phyloP scores from a whole-genome alignment of 2,113 vertebrate genomes.

The Perca flavescens region DNA sequence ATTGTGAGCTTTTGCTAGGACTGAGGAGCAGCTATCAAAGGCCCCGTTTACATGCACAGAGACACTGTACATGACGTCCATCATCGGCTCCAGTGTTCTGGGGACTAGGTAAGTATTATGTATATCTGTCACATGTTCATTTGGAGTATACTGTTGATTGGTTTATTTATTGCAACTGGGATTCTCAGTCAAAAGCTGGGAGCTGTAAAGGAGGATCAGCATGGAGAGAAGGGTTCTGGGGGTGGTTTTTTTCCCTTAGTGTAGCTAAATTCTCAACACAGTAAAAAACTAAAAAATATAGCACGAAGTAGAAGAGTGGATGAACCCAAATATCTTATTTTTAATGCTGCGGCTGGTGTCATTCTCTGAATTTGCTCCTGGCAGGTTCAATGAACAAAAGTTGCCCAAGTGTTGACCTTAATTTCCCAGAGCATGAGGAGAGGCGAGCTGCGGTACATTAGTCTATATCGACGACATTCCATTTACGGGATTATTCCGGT shows the following conservation, averaged over 20 bases:
- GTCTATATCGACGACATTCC: no score
- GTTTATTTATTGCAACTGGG: no score
- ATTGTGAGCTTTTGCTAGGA: slow-evolving; percentile 8
- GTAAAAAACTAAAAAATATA: neutral
- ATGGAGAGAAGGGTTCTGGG: no score
- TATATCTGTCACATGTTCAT: neutral
- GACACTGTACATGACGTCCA: neutral
- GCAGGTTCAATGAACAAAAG: slow-evolving; percentile 14
- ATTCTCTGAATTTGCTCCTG: slow-evolving; percentile 7
- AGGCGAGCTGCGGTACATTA: neutral
- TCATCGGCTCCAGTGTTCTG: neutral
- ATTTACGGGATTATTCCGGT: no score
- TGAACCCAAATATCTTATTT: neutral
- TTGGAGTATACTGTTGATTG: no score
- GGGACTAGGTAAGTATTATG: neutral
- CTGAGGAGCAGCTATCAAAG: neutral
- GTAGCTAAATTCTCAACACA: neutral
- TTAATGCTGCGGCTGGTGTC: neutral
- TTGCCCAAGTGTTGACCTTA: neutral
- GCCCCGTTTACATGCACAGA: neutral
- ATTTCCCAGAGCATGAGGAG: neutral
- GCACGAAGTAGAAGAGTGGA: neutral
- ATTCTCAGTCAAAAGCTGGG: no score
- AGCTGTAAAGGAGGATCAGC: no score
- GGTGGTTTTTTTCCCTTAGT: no score